Conservation (phyloP, 2,888 invertebrate species). For the Lithosia quadra region DNA sequence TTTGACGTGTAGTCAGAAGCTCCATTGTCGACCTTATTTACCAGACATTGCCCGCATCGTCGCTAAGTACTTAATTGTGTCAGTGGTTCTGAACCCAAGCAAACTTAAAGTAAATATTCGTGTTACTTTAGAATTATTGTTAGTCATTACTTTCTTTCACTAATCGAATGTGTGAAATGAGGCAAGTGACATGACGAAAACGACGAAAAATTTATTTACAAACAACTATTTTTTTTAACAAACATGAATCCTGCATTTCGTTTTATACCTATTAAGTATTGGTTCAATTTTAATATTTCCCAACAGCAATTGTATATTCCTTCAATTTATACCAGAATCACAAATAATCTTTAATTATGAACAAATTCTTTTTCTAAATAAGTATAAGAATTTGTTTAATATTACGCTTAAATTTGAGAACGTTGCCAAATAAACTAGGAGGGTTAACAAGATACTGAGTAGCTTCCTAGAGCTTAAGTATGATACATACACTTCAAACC, state of each 20-base stretch:
- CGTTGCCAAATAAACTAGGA: slow-evolving; percentile 34
- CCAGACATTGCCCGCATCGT: slow-evolving; percentile 48
- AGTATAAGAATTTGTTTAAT: neutral
- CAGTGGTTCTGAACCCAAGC: slow-evolving; percentile 53
- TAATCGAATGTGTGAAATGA: slow-evolving; percentile 29
- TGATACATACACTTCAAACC: slow-evolving; percentile 60
- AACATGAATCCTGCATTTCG: too few relatives aligned
- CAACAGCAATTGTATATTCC: neutral
- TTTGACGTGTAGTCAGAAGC: slow-evolving; percentile 42
- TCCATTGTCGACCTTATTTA: slow-evolving; percentile 42
- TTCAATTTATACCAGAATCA: neutral
- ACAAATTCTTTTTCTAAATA: neutral
- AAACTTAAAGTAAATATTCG: slow-evolving; percentile 64
- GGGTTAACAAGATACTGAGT: slow-evolving; percentile 50
- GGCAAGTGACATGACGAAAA: slow-evolving; percentile 23
- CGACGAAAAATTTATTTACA: too few relatives aligned
- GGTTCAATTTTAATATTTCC: neutral
- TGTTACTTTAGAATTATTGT: slow-evolving; percentile 46
- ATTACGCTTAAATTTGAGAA: neutral
- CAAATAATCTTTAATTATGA: neutral
- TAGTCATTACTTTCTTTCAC: slow-evolving; percentile 38
- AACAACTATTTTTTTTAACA: too few relatives aligned
- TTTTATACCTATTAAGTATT: too few relatives aligned
- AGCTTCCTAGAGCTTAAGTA: slow-evolving; percentile 58
- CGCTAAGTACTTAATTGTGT: slow-evolving; percentile 70